A percentile compares a stretch with the other conserved stretches of the same genome.
Conservation (phyloP, 2,888 invertebrate genomes). For the Tachina grossa region DNA sequence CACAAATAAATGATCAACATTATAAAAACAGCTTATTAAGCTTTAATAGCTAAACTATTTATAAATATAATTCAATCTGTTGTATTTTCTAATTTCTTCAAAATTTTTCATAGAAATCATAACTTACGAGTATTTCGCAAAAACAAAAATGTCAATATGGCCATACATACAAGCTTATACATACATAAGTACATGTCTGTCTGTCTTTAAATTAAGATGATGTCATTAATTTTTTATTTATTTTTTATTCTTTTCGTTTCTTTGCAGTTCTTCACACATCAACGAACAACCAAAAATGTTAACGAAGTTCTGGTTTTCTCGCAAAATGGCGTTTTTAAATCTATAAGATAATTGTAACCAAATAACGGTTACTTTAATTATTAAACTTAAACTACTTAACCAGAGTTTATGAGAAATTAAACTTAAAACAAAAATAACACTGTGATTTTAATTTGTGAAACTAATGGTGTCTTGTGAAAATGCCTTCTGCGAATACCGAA, state of each 20-base stretch:
- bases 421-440: slow-evolving; percentile 27
- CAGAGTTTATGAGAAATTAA: background rate
- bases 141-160: too few relatives aligned
- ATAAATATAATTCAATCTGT: too few relatives aligned
- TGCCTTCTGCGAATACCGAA: slow-evolving; percentile 82
- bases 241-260: slow-evolving; percentile 17
- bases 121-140: too few relatives aligned
- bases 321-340: slow-evolving; percentile 23
- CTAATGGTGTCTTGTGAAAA: slow-evolving; percentile 81
- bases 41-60: too few relatives aligned
- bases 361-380: slow-evolving; percentile 9
- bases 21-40: too few relatives aligned
- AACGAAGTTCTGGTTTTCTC: background rate
- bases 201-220: background rate
- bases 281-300: slow-evolving; percentile 6
- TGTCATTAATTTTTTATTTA: background rate
- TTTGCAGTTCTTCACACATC: slow-evolving; percentile 30
- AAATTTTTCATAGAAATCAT: too few relatives aligned
- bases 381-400: background rate
- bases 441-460: slow-evolving; percentile 70
- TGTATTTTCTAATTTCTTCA: too few relatives aligned
- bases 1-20: too few relatives aligned
- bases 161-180: too few relatives aligned
- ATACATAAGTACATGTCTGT: background rate
- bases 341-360: background rate